Percentiles rank a stretch among this genome's conserved stretches.
Conservation (phyloP, 2,888 invertebrate species). For the Drosophila setosimentum region DNA sequence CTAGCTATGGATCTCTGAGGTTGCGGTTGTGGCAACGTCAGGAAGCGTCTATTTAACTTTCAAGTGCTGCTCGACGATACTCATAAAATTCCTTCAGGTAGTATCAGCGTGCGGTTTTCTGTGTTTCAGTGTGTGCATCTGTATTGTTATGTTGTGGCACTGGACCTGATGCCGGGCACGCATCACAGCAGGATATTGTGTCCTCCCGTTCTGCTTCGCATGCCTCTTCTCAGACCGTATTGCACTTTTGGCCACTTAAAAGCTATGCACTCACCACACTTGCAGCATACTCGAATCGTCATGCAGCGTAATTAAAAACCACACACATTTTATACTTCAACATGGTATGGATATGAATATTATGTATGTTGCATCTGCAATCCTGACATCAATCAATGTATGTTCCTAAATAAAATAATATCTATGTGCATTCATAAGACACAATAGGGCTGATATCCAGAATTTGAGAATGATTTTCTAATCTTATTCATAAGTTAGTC, state of each 20-base stretch:
- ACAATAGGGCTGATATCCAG: not conserved
- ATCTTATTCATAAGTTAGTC: not conserved
- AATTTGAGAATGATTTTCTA: not conserved
- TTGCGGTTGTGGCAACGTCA: slow-evolving; percentile 52
- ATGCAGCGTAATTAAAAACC: too few relatives aligned
- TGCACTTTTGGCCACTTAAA: slow-evolving; percentile 80
- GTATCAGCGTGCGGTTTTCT: slow-evolving; percentile 53
- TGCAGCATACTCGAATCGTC: slow-evolving; percentile 15
- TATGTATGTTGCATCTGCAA: not conserved
- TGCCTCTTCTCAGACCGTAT: slow-evolving; percentile 37
- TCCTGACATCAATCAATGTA: not conserved
- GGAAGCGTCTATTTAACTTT: slow-evolving; percentile 77
- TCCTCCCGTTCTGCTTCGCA: slow-evolving; percentile 31
- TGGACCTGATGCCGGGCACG: slow-evolving; percentile 49
- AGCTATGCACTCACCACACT: slow-evolving; percentile 23
- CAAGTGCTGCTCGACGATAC: slow-evolving; percentile 77
- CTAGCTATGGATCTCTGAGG: slow-evolving; percentile 22
- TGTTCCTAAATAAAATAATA: too few relatives aligned
- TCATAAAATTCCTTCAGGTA: slow-evolving; percentile 80
- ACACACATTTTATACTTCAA: not conserved
- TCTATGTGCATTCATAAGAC: too few relatives aligned
- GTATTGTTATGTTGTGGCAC: slow-evolving; percentile 64
- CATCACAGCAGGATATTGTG: slow-evolving; percentile 48
- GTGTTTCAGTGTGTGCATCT: slow-evolving; percentile 30
- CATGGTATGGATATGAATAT: not conserved